These are phyloP conservation scores for Bovichtus diacanthus DNA, from an alignment of 2,797 vertebrate genomes.

Conservation along the genomic window DNA sequence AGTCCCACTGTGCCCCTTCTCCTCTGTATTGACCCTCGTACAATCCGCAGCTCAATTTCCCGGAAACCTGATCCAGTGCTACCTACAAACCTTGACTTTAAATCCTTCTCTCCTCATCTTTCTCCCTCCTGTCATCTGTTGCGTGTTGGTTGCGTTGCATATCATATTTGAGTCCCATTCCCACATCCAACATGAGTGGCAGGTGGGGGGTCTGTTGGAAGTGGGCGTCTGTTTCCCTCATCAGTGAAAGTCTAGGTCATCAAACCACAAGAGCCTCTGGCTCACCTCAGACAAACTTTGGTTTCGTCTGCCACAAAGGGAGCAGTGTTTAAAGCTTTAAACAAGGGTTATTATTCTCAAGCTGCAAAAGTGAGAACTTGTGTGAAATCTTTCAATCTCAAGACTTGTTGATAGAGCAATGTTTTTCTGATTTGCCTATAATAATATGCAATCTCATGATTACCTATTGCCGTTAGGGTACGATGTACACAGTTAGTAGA, in stretches of 20 bases:
- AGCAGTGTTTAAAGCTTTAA: slow-evolving; percentile 43
- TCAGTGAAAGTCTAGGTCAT: slow-evolving; percentile 53
- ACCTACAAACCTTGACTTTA: slow-evolving; percentile 27
- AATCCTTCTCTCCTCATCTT: slow-evolving; percentile 30
- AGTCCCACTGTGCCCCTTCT: slow-evolving; percentile 19
- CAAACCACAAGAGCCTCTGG: slow-evolving; percentile 43
- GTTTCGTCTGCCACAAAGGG: slow-evolving; percentile 50
- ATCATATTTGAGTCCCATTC: slow-evolving; percentile 56
- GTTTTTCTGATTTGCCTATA: background rate
- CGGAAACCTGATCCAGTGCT: slow-evolving; percentile 51
- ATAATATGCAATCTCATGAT: background rate
- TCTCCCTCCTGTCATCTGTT: slow-evolving; percentile 38
- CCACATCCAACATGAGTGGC: slow-evolving; percentile 3
- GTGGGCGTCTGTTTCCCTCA: slow-evolving; percentile 50
- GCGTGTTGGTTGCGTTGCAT: slow-evolving; percentile 20
- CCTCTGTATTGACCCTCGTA: background rate
- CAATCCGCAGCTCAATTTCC: slow-evolving; percentile 32
- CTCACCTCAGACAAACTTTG: slow-evolving; percentile 67
- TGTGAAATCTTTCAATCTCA: slow-evolving; percentile 29
- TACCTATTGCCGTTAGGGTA: background rate
- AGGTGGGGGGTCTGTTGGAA: slow-evolving; percentile 27
- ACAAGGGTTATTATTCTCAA: slow-evolving; percentile 35
- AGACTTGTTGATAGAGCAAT: background rate
- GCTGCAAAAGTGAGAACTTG: slow-evolving; percentile 10
- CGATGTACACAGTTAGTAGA: background rate